phyloP scores from a whole-genome alignment of 2,113 vertebrate species.

The Ptilonorhynchus violaceus region DNA sequence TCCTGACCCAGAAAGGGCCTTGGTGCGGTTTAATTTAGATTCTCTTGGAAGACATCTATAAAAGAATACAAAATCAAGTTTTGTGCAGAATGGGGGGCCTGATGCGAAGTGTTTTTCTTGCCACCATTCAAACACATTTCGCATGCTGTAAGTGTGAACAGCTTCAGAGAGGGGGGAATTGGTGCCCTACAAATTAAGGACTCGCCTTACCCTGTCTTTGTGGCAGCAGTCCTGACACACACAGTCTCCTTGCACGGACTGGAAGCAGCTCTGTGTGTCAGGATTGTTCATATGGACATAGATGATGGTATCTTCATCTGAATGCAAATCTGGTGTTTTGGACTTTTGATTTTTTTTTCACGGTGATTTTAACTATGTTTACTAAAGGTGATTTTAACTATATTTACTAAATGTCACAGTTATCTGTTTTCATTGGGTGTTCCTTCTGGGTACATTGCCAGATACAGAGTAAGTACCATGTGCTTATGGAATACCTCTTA shows the following conservation, averaged over 20 bases:
- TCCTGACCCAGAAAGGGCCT: background rate
- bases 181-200: background rate
- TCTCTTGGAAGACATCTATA: background rate
- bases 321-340: background rate
- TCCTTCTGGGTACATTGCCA: background rate
- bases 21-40: background rate
- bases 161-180: background rate
- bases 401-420: background rate
- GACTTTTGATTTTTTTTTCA: background rate
- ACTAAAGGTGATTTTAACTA: background rate
- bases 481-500: rapidly evolving
- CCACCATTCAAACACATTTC: background rate
- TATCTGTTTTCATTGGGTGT: background rate
- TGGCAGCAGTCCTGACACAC: background rate
- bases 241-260: background rate
- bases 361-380: rapidly evolving
- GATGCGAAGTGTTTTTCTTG: background rate
- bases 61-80: background rate
- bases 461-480: background rate
- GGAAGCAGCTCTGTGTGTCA: background rate
- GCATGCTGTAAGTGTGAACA: background rate
- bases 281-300: background rate
- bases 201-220: background rate
- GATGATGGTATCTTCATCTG: background rate
- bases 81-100: background rate